phyloP scores from a whole-genome alignment of 2,888 invertebrate species.

The Macaria notata region DNA sequence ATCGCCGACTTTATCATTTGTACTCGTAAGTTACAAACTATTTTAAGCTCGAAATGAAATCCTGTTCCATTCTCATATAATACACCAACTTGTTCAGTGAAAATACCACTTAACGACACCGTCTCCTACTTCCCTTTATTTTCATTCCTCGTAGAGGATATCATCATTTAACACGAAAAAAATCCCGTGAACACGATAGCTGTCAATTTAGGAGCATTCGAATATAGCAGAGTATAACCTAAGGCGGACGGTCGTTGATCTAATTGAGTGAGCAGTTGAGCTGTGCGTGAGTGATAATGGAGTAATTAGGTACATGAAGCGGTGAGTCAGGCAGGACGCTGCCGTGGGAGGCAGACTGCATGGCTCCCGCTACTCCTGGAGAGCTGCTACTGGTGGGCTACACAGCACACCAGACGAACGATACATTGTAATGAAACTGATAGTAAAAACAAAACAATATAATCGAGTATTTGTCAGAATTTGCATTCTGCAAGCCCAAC shows the following conservation, averaged over 20 bases:
- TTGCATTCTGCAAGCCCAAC: too few relatives aligned
- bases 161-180: conserved; percentile 18
- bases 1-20: too few relatives aligned
- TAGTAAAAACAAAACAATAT: too few relatives aligned
- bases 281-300: conserved; percentile 79
- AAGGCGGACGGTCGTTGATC: conserved; percentile 71
- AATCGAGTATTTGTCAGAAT: too few relatives aligned
- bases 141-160: not conserved
- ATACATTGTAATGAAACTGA: too few relatives aligned
- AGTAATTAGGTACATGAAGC: conserved; percentile 77
- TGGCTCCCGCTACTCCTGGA: conserved; percentile 62
- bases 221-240: conserved; percentile 64
- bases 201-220: conserved; percentile 56
- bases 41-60: too few relatives aligned
- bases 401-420: too few relatives aligned
- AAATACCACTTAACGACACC: too few relatives aligned
- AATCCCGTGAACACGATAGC: conserved; percentile 42
- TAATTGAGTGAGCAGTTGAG: conserved; percentile 80
- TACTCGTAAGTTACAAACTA: too few relatives aligned
- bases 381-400: conserved; percentile 35
- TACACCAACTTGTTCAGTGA: too few relatives aligned
- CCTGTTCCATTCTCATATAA: too few relatives aligned
- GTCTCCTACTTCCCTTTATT: conserved; percentile 10
- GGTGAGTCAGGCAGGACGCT: conserved; percentile 77
- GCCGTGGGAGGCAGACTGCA: conserved; percentile 79